A percentile compares a stretch with the other conserved stretches of the same genome.
Conservation (phyloP, 2,888 invertebrate genomes). For the Hydraecia micacea region DNA sequence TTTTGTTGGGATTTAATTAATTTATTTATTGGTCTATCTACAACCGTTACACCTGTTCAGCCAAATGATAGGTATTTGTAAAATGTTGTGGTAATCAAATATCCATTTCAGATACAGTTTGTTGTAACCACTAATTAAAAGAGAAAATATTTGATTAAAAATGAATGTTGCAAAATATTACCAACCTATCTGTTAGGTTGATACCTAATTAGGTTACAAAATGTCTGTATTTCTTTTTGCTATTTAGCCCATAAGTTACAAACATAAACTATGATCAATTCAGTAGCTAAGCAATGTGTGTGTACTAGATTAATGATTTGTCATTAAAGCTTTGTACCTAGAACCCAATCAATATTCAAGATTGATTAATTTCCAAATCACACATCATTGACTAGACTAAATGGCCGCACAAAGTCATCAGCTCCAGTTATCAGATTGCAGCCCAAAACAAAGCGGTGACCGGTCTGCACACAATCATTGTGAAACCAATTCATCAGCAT, state of each 20-base stretch:
- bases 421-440: conserved; percentile 22
- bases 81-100: background rate
- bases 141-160: background rate
- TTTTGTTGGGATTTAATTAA: background rate
- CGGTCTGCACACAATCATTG: conserved; percentile 67
- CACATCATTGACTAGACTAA: background rate
- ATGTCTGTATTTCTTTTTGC: background rate
- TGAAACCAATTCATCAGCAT: conserved; percentile 79
- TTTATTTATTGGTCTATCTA: too few relatives aligned
- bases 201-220: background rate
- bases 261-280: background rate
- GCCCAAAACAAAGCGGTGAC: conserved; percentile 37
- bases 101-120: background rate
- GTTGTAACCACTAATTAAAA: background rate
- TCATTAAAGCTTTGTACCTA: background rate
- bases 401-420: conserved; percentile 12
- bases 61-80: too few relatives aligned
- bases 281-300: background rate
- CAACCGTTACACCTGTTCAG: too few relatives aligned
- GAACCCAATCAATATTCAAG: background rate
- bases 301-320: background rate
- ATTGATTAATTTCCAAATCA: background rate
- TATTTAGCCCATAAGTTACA: background rate
- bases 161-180: background rate
- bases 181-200: background rate